Evolutionary conservation across 2,797 vertebrate species (phyloP).

Genomic region (Falco peregrinus): DNA sequence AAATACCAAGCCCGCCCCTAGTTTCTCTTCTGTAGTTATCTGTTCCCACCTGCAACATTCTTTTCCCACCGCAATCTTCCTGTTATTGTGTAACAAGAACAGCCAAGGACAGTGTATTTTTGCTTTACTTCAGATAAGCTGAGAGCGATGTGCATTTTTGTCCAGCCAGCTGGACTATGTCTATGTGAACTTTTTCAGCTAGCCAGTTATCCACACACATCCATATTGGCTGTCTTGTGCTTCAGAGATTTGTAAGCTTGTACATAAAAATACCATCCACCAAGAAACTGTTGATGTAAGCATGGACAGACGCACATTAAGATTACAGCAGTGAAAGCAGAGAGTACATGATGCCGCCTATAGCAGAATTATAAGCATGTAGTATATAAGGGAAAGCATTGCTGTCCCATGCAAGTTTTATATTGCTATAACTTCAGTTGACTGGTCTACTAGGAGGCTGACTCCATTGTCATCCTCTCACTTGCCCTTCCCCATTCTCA

Average conservation of each 20-base stretch:
- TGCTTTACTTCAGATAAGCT: no score
- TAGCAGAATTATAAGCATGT: background rate
- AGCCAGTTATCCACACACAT: no score
- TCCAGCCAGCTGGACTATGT: no score
- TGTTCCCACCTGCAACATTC: no score
- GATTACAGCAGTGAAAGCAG: background rate
- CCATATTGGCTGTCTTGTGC: constrained; percentile 92
- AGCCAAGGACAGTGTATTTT: no score
- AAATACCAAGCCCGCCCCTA: no score
- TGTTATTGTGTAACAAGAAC: no score
- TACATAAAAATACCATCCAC: constrained; percentile 93
- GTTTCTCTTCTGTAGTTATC: no score
- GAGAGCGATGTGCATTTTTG: no score
- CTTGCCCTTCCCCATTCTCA: background rate
- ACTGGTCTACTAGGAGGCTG: background rate
- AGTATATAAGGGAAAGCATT: background rate
- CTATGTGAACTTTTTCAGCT: no score
- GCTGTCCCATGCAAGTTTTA: background rate
- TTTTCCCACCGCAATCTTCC: no score
- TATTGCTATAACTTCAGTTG: background rate
- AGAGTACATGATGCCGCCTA: background rate
- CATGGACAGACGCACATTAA: background rate
- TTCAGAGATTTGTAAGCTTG: constrained; percentile 93
- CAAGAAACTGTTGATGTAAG: constrained; percentile 83
- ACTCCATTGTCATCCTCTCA: background rate